A percentile compares a stretch with the other conserved stretches of the same genome.
These are phyloP conservation scores for Monopterus albus DNA, from an alignment of 2,113 vertebrate species.

Conservation along the genomic window DNA sequence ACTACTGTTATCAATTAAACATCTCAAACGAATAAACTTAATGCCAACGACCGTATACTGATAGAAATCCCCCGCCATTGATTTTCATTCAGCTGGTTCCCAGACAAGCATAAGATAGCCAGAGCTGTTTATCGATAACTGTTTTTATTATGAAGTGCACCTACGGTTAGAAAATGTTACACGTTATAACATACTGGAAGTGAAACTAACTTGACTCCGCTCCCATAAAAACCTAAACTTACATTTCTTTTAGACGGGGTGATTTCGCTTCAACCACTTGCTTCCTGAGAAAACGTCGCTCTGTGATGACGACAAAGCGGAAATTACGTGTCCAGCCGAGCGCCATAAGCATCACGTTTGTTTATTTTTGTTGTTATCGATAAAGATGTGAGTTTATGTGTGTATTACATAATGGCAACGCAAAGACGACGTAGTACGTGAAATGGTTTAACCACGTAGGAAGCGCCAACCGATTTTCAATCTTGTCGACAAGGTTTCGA, in stretches of 20 bases:
- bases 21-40: background rate
- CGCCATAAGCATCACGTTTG: slow-evolving; percentile 60
- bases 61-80: slow-evolving; percentile 39
- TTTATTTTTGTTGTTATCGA: slow-evolving; percentile 50
- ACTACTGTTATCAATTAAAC: too few relatives aligned
- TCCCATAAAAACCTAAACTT: slow-evolving; percentile 11
- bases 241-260: slow-evolving; percentile 54
- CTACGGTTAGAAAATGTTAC: background rate
- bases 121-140: background rate
- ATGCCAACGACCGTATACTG: fast-evolving
- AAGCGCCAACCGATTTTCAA: background rate
- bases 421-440: background rate
- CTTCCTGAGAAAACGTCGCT: slow-evolving; percentile 44
- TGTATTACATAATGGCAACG: too few relatives aligned
- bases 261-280: background rate
- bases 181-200: background rate
- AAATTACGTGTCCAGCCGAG: slow-evolving; percentile 33
- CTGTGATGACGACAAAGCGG: slow-evolving; percentile 49
- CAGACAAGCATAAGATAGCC: slow-evolving; percentile 23
- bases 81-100: slow-evolving; percentile 42
- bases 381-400: background rate
- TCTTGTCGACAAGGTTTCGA: background rate
- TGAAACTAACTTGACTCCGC: background rate
- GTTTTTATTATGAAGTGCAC: fast-evolving
- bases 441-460: background rate